phyloP scores from a whole-genome alignment of 1,140 invertebrate genomes.

The Drosophila eugracilis region DNA sequence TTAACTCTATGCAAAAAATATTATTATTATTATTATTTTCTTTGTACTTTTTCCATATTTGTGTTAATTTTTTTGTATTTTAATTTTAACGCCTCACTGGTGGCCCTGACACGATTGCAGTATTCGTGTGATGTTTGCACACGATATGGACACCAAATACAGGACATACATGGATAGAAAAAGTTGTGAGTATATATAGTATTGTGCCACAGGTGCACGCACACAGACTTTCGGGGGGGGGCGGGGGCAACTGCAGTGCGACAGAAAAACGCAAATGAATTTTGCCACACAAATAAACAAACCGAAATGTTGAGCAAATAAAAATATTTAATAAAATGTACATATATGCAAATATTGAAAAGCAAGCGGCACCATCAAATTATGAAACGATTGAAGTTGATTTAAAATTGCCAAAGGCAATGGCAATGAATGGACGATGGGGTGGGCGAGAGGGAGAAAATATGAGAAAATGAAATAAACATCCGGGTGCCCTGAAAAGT shows the following conservation, averaged over 20 bases:
- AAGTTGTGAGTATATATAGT: background rate
- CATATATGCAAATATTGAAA: conserved; percentile 16
- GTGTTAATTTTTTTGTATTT: conserved; percentile 36
- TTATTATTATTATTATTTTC: conserved; percentile 38
- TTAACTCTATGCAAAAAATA: conserved; percentile 50
- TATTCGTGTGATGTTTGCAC: conserved; percentile 33
- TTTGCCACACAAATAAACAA: conserved; percentile 41
- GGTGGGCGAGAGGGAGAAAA: too few relatives aligned
- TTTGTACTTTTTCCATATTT: conserved; percentile 6
- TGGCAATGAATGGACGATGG: conserved; percentile 3
- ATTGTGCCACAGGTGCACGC: conserved; percentile 44
- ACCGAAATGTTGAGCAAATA: conserved; percentile 20
- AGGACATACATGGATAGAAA: conserved; percentile 16
- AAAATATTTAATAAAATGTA: conserved; percentile 43
- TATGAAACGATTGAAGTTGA: conserved; percentile 34
- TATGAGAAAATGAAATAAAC: background rate
- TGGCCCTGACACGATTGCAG: conserved; percentile 42
- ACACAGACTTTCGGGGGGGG: conserved; percentile 2
- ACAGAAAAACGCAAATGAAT: conserved; percentile 36
- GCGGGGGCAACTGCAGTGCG: conserved; percentile 27
- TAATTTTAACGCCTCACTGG: conserved; percentile 20
- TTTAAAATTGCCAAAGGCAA: conserved; percentile 15
- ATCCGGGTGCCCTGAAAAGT: conserved; percentile 21
- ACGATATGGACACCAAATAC: conserved; percentile 42
- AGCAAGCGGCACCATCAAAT: conserved; percentile 3